phyloP scores from a whole-genome alignment of 2,888 invertebrate species.

The Trilocha varians region DNA sequence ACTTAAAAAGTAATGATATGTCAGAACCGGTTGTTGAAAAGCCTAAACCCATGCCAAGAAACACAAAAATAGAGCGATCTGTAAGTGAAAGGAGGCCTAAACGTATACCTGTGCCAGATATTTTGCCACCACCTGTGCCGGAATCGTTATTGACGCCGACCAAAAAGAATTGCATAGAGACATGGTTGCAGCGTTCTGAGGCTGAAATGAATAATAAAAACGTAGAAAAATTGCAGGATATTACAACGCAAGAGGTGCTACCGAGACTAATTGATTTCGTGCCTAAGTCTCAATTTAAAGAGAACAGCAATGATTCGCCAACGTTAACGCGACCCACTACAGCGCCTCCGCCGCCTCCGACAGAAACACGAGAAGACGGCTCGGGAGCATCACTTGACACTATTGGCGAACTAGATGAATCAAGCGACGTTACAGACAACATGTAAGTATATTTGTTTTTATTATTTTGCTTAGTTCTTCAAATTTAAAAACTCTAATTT shows the following conservation, averaged over 20 bases:
- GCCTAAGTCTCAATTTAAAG: constrained; percentile 73
- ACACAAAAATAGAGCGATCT: constrained; percentile 58
- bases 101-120: constrained; percentile 42
- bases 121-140: constrained; percentile 33
- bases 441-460: too few species aligned
- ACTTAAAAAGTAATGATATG: constrained; percentile 39
- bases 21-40: constrained; percentile 35
- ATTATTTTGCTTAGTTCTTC: background rate
- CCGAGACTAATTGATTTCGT: constrained; percentile 82
- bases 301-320: constrained; percentile 34
- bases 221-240: constrained; percentile 54
- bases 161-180: constrained; percentile 66
- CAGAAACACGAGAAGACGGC: constrained; percentile 68
- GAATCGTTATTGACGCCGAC: constrained; percentile 58
- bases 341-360: constrained; percentile 54
- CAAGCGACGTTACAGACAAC: constrained; percentile 55
- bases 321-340: constrained; percentile 44
- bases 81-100: constrained; percentile 54
- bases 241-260: constrained; percentile 57
- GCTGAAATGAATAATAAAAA: constrained; percentile 61
- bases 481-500: too few species aligned
- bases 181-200: constrained; percentile 64
- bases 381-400: constrained; percentile 77
- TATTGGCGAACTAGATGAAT: constrained; percentile 80
- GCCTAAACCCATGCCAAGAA: constrained; percentile 73